These are phyloP conservation scores for Prosopocoilus inquinatus DNA, from an alignment of 2,888 invertebrate genomes.

Conservation along the genomic window DNA sequence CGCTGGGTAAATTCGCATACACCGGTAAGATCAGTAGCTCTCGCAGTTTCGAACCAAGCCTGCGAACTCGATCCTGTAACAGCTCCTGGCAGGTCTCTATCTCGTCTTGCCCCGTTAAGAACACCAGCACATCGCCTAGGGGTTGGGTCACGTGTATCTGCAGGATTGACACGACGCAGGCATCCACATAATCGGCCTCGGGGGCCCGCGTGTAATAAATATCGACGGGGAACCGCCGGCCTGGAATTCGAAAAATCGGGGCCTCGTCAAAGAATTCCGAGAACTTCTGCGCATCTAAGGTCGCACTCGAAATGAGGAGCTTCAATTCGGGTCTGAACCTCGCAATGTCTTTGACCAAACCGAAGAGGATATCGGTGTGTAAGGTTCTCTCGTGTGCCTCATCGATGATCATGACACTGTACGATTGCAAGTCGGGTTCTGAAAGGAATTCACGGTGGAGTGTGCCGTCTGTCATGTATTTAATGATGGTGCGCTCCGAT, in stretches of 20 bases:
- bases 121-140: constrained; percentile 92
- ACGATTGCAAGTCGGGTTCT: constrained; percentile 93
- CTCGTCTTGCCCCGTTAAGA: constrained; percentile 91
- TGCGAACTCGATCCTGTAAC: constrained; percentile 84
- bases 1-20: constrained; percentile 97
- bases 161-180: constrained; percentile 93
- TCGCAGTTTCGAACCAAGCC: constrained; percentile 88
- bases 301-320: constrained; percentile 95
- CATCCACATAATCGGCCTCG: constrained; percentile 98
- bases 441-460: constrained; percentile 94
- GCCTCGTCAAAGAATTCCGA: constrained; percentile 98
- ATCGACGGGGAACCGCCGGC: constrained; percentile 92
- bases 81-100: constrained; percentile 89
- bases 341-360: constrained; percentile 93
- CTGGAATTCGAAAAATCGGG: constrained; percentile 96
- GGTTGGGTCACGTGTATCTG: constrained; percentile 99
- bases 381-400: constrained; percentile 98
- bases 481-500: constrained; percentile 92
- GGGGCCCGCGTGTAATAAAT: constrained; percentile 99
- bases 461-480: constrained; percentile 99
- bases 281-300: constrained; percentile 97
- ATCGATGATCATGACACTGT: constrained; percentile 98
- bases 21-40: constrained; percentile 93
- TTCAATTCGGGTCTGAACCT: constrained; percentile 92
- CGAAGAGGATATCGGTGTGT: constrained; percentile 97